Base-by-base conservation (phyloP, 2,797 vertebrate genomes). In the Eurystomus glaucurus region DNA sequence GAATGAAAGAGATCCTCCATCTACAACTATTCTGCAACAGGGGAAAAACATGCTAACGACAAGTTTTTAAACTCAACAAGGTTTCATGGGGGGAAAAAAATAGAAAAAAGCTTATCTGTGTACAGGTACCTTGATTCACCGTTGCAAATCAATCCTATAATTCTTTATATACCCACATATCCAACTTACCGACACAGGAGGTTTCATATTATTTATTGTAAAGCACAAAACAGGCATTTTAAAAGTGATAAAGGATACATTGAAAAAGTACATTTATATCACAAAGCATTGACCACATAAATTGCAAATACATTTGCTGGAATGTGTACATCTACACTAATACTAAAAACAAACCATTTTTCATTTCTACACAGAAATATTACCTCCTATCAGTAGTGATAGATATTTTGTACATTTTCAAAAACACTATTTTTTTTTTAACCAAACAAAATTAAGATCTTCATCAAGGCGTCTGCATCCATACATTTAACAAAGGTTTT, bases 121-220 rank as follows among this genome's bases (percentile, higher is more conserved):
- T 97, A 98, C 97, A 98, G 97, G 97, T 98, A 98, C 97, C 97
- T 98, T 97, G 97, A 97, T 96, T 98, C 97, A 98, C 85, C 96
- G 95, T 95, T 98, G 96, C 96, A 98, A 98, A 97, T 91, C 96
- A 98, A 96, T 97, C 96, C 96, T 97, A 85, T 96, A 97, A 93
- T 96, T 97, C 91, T 98, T 98, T 96, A 97, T 97, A 98, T 98
- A 98, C 97, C 98, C 98, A 98, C 97, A 98, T 98, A 98, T 98
- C 99, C 99, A 99, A 99, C 99, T 99, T 99, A 99, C 99, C 99
- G 99, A 99, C 99, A 99, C 99, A 99, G 99, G 99, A 99, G 99
- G 99, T 99, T 99, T 99, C 99, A 99, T 99, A 99, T 99, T 99
- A 99, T 99, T 99, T 99, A 99, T 99, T 99, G 99, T 99, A 99